These are phyloP conservation scores for Ardeotis arabs DNA, from an alignment of 2,113 vertebrate genomes.

Conservation along the genomic window DNA sequence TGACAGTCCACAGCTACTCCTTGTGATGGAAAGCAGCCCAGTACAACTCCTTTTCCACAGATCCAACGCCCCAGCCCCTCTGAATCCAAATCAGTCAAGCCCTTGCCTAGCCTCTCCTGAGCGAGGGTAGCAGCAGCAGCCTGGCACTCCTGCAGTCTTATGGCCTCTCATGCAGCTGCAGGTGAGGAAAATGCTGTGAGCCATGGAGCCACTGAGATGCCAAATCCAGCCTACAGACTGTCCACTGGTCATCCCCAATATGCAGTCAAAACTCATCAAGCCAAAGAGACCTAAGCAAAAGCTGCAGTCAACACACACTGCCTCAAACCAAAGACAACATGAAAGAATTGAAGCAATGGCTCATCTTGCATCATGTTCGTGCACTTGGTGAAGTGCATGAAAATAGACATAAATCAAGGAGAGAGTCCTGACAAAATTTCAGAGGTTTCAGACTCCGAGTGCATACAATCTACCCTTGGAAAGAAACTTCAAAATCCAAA, in stretches of 20 bases:
- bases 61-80: background rate
- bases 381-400: background rate
- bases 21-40: background rate
- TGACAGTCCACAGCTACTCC: background rate
- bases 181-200: background rate
- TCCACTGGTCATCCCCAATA: background rate
- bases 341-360: background rate
- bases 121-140: background rate
- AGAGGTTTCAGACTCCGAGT: background rate
- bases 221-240: background rate
- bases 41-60: background rate
- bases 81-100: background rate
- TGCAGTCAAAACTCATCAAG: background rate
- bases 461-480: background rate
- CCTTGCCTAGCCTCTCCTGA: background rate
- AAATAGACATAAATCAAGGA: background rate
- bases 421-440: background rate
- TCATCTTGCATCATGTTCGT: background rate
- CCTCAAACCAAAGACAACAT: background rate
- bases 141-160: background rate
- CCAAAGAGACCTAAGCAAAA: background rate
- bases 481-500: background rate
- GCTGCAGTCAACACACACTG: fast-evolving
- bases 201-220: background rate
- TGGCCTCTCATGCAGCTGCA: background rate